Evolutionary conservation across 2,113 vertebrate species (phyloP), one percentile per base, ranked within the genome.

Genomic region (Pygathrix nemaeus): DNA sequence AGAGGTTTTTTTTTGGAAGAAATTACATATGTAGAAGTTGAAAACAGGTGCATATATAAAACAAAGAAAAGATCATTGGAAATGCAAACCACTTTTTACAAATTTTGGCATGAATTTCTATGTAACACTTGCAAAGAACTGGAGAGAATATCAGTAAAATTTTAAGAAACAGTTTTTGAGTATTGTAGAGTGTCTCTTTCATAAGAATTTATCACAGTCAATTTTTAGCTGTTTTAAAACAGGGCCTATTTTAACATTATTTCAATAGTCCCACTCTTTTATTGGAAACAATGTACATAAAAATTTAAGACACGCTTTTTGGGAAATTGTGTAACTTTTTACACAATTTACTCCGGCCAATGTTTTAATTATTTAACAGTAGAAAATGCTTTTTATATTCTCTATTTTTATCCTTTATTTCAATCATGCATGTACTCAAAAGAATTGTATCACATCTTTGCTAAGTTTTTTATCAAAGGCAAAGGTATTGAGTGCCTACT

Each of bases 31-130:
- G 83, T 43, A 95, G 79, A 21, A 90, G 13, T 86, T 38, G 66
- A 97, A 98, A 75, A 68, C 40, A 95, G 72, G 82, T 32, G 27
- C 7, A 61, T 61, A 20, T 2, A 83, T 96, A 97, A 96, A 80
- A 95, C 11, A 9, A 94, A 94, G 79, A 85, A 96, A 85, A 90
- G 93, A 55, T 73, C 50, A 40, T 40, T 45, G 38, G 82, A 89
- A 96, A 96, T 95, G 48, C 17, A 93, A 97, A 88, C 86, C 16
- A 78, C 32, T 75, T 95, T 84, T 95, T 87, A 72, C 18, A 14
- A 64, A 87, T 89, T 97, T 81, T 94, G 76, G 13, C 78, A 10
- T 72, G 61, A 70, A 89, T 76, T 35, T 97, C 9, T 79, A 59
- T 50, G 35, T 92, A 86, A 88, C 8, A 66, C 13, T 97, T 84